Evolutionary conservation across 2,888 invertebrate species (phyloP).

Genomic region (Cryptophagus acutangulus): DNA sequence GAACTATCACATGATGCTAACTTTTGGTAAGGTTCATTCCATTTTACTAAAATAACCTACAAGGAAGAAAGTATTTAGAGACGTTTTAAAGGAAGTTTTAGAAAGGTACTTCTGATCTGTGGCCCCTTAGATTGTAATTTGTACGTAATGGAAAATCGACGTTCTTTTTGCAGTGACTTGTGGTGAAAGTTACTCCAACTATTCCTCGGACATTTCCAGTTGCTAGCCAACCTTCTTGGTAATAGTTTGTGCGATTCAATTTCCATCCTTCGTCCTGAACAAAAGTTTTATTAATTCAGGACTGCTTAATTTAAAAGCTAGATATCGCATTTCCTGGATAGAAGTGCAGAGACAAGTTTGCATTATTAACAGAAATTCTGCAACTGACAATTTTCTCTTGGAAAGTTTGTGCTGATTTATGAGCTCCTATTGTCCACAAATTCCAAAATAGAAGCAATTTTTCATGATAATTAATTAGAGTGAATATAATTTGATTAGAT

Average conservation of each 20-base stretch:
- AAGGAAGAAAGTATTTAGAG: slow-evolving; percentile 6
- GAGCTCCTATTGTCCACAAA: too few species aligned
- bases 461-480: too few species aligned
- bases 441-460: too few species aligned
- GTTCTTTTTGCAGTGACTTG: slow-evolving; percentile 84
- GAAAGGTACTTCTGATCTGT: slow-evolving; percentile 91
- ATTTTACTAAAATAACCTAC: slow-evolving; percentile 89
- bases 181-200: slow-evolving; percentile 94
- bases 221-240: slow-evolving; percentile 96
- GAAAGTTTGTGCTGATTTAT: too few species aligned
- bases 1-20: slow-evolving; percentile 95
- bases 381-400: too few species aligned
- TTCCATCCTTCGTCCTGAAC: slow-evolving; percentile 91
- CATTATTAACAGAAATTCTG: too few species aligned
- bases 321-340: too few species aligned
- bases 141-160: slow-evolving; percentile 83
- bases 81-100: slow-evolving; percentile 18
- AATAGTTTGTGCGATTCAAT: slow-evolving; percentile 89
- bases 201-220: slow-evolving; percentile 92
- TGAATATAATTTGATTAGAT: too few species aligned
- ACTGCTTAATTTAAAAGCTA: too few species aligned
- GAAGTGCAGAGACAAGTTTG: too few species aligned
- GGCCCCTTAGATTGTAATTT: slow-evolving; percentile 95
- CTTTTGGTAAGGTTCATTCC: slow-evolving; percentile 98
- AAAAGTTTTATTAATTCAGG: slow-evolving; percentile 9